These are phyloP conservation scores for Steatocranus sp. DNA, from an alignment of 2,797 vertebrate genomes.

Conservation along the genomic window DNA sequence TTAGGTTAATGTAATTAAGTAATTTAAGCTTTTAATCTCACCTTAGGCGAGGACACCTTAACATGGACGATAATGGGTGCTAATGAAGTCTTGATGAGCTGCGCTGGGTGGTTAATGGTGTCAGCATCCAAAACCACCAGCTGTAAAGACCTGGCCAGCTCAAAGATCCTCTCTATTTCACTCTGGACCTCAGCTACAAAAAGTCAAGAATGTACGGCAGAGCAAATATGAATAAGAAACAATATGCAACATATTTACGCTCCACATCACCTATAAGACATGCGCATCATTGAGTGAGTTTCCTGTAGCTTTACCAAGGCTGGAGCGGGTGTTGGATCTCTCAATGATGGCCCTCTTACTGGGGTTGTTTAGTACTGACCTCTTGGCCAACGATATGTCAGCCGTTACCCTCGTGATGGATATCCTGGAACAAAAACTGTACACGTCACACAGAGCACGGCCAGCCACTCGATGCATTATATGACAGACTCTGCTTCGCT, in stretches of 20 bases:
- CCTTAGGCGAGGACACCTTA: constrained; percentile 98
- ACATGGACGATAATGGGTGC: constrained; percentile 97
- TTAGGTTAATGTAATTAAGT: not conserved
- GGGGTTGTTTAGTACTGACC: constrained; percentile 97
- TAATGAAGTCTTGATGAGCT: constrained; percentile 97
- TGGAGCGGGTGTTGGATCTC: constrained; percentile 95
- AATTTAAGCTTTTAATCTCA: constrained; percentile 44
- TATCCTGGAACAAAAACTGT: constrained; percentile 79
- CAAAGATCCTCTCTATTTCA: constrained; percentile 97
- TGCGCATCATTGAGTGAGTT: constrained; percentile 64
- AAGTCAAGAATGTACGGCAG: not conserved
- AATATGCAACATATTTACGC: not conserved
- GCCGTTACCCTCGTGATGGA: constrained; percentile 98
- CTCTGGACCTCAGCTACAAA: constrained; percentile 92
- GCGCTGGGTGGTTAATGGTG: constrained; percentile 96
- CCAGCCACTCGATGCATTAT: not conserved
- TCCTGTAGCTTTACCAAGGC: constrained; percentile 84
- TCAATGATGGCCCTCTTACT: constrained; percentile 98
- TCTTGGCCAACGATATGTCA: constrained; percentile 98
- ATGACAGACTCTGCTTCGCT: rapidly evolving
- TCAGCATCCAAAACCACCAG: constrained; percentile 97
- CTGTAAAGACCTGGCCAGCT: constrained; percentile 93
- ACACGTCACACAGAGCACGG: not conserved
- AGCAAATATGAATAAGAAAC: not conserved
- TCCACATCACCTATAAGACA: not conserved